These are phyloP conservation scores for Siderastrea siderea DNA, from an alignment of 92 coral and sea anemone genomes.

Conservation along the genomic window DNA sequence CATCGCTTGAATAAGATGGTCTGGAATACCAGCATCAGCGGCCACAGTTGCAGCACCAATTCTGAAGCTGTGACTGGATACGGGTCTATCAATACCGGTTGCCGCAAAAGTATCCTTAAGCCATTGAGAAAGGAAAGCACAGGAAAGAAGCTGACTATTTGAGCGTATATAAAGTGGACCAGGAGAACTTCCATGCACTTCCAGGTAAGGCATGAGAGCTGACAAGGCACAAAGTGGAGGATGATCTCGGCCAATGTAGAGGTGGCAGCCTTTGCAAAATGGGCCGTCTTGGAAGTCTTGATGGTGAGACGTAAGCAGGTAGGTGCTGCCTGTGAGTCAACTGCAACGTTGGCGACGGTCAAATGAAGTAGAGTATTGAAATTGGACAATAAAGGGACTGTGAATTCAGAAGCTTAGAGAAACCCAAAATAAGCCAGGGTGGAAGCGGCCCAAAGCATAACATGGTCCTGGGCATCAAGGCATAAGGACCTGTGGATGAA, in stretches of 20 bases:
- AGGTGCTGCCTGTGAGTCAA: not conserved
- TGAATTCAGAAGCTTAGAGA: no score
- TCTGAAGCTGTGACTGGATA: not conserved
- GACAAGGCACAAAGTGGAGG: conserved; percentile 20
- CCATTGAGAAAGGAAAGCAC: not conserved
- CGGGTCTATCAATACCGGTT: not conserved
- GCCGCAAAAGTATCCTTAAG: not conserved
- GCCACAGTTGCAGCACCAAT: not conserved
- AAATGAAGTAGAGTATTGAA: not conserved
- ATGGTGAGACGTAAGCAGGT: not conserved
- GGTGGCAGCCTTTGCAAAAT: not conserved
- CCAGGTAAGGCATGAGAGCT: not conserved
- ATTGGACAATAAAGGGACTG: not conserved
- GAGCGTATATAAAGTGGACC: conserved; percentile 9
- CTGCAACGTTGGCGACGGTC: not conserved
- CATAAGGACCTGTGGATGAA: not conserved
- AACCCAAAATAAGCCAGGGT: not conserved
- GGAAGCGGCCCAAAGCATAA: not conserved
- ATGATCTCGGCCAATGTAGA: not conserved
- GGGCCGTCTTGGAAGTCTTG: not conserved
- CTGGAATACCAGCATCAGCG: not conserved
- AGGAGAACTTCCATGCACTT: conserved; percentile 16
- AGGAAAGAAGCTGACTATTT: not conserved
- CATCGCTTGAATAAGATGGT: not conserved
- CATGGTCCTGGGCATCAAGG: not conserved